phyloP scores from a whole-genome alignment of 2,888 invertebrate species.

The Ectemnius continuus region DNA sequence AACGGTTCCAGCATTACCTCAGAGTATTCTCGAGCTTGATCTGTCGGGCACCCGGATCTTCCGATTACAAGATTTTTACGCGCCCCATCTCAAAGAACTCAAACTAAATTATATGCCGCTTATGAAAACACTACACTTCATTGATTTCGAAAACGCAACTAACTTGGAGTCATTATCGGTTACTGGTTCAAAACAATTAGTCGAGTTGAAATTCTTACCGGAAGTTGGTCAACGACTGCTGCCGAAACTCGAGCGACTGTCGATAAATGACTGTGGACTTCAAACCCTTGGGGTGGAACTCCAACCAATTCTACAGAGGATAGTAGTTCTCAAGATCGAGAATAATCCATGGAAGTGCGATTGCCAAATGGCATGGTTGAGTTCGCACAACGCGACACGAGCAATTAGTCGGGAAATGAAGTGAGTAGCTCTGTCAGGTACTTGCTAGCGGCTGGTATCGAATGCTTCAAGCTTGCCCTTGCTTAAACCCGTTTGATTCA shows the following conservation, averaged over 20 bases:
- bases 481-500: neutral
- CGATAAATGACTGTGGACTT: slow-evolving; percentile 79
- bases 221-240: slow-evolving; percentile 66
- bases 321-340: slow-evolving; percentile 80
- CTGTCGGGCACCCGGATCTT: slow-evolving; percentile 82
- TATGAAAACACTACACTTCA: slow-evolving; percentile 80
- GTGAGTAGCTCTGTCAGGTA: slow-evolving; percentile 31
- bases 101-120: slow-evolving; percentile 80
- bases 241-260: slow-evolving; percentile 78
- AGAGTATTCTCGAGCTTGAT: slow-evolving; percentile 81
- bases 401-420: slow-evolving; percentile 39
- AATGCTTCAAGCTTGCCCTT: neutral
- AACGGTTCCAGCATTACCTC: slow-evolving; percentile 81
- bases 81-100: slow-evolving; percentile 79
- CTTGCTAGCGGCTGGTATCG: neutral
- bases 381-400: slow-evolving; percentile 66
- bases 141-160: slow-evolving; percentile 80
- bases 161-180: slow-evolving; percentile 80
- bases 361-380: slow-evolving; percentile 81
- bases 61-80: slow-evolving; percentile 77
- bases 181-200: slow-evolving; percentile 80
- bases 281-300: slow-evolving; percentile 76
- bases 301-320: slow-evolving; percentile 78
- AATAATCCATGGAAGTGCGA: slow-evolving; percentile 84
- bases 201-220: slow-evolving; percentile 79